Evolutionary conservation across 2,797 vertebrate genomes (phyloP).

Genomic region (Coregonus sp.): DNA sequence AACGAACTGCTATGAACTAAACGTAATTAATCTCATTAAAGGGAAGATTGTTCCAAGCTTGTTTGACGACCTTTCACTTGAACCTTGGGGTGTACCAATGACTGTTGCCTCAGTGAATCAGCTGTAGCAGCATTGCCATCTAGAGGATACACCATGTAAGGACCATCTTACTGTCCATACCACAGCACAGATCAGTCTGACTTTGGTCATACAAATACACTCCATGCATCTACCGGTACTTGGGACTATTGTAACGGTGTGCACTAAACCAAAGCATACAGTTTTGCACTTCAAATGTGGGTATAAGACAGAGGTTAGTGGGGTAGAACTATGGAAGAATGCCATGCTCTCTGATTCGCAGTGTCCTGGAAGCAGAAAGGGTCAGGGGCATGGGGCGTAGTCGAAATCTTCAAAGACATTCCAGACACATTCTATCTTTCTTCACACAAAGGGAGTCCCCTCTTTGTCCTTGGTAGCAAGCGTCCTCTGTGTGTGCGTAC

Average conservation of each 20-base stretch:
- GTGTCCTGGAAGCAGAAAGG: background rate
- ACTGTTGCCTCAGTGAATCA: no score
- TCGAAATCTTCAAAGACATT: background rate
- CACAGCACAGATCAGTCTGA: background rate
- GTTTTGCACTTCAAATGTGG: background rate
- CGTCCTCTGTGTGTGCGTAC: conserved; percentile 6
- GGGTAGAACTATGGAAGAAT: background rate
- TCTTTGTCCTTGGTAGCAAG: conserved; percentile 33
- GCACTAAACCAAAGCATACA: background rate
- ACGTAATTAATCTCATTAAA: background rate
- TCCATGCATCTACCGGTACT: background rate
- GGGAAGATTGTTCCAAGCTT: conserved; percentile 3
- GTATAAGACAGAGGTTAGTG: background rate
- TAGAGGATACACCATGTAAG: conserved; percentile 1
- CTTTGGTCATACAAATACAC: background rate
- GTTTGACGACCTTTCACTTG: background rate
- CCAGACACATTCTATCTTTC: conserved; percentile 27
- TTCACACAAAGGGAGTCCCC: conserved; percentile 61
- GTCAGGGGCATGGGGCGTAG: background rate
- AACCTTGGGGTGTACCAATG: background rate
- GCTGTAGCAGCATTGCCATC: conserved; percentile 5
- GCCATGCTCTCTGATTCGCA: background rate
- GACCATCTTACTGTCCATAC: background rate
- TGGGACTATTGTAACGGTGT: background rate
- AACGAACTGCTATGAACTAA: background rate